Evolutionary conservation across 2,797 vertebrate genomes (phyloP), one percentile per base, ranked within the genome.

Genomic region (Meda fulgida): DNA sequence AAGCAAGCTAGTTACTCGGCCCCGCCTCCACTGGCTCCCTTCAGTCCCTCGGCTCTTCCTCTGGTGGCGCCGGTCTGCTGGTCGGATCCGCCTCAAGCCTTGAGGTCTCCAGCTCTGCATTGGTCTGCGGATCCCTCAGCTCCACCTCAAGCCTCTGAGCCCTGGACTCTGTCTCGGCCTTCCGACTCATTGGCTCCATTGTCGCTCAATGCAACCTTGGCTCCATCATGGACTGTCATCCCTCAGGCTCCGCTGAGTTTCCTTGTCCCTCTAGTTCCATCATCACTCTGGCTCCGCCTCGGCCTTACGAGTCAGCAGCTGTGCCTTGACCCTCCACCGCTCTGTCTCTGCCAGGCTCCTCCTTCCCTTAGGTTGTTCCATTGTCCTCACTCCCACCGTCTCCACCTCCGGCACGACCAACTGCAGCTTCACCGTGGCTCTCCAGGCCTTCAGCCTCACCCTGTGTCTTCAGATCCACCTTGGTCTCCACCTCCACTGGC

Each of bases 1-100:
- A 72, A 29, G 23, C n/a, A 8, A 72, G 46, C 16, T 26, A 48
- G 71, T 48, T 31, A 29, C 16, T 21, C 1, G 0, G 1, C n/a
- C n/a, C n/a, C 9, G 1, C 40, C 7, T 18, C 7, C 0, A 2
- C 14, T 10, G n/a, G 26, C n/a, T 18, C 4, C 8, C 16, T 19
- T 72, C 26, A 48, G 43, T 9, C n/a, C 43, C n/a, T 31, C 16
- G 1, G n/a, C n/a, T 14, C 16, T 4, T 19, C 16, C 5, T 51
- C 48, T 7, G n/a, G 23, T 43, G 38, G 13, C 14, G 43, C 19
- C 36, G 0, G 10, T 21, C 21, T 70, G 36, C 7, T n/a, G 69
- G n/a, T 4, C 4, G 70, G n/a, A 29, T 72, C 40, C 1, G 14
- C n/a, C 7, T 72, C 18, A 4, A 9, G 7, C n/a, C 18, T 72